Conservation (phyloP, 2,113 vertebrate genomes). For the Saimiri boliviensis region DNA sequence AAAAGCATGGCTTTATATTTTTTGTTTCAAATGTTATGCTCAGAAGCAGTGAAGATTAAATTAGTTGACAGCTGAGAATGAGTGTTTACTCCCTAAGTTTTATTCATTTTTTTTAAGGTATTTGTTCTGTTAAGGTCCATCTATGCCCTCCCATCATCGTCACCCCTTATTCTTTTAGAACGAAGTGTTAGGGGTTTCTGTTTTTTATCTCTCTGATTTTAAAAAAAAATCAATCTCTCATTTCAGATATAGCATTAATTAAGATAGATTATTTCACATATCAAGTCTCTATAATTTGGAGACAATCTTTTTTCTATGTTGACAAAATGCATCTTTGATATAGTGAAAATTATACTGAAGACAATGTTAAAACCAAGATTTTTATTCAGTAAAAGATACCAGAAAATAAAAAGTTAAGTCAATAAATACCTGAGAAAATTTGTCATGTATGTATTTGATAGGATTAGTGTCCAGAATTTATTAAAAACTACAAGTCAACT, state of each 20-base stretch:
- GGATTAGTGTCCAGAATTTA: not conserved
- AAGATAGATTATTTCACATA: not conserved
- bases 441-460: not conserved
- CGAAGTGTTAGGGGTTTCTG: not conserved
- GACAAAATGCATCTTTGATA: not conserved
- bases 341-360: not conserved
- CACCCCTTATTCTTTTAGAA: not conserved
- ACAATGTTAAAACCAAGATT: not conserved
- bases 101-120: not conserved
- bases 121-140: not conserved
- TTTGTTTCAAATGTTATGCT: not conserved
- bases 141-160: not conserved
- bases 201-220: not conserved
- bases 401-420: not conserved
- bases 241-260: not conserved
- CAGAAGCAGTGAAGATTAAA: not conserved
- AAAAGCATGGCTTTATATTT: not conserved
- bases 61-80: not conserved
- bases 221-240: not conserved
- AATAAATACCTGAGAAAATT: not conserved
- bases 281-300: not conserved
- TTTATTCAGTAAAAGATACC: not conserved
- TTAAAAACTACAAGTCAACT: not conserved
- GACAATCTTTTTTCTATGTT: not conserved
- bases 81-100: not conserved